phyloP scores from a whole-genome alignment of 2,797 vertebrate species.

The Spea hammondii region DNA sequence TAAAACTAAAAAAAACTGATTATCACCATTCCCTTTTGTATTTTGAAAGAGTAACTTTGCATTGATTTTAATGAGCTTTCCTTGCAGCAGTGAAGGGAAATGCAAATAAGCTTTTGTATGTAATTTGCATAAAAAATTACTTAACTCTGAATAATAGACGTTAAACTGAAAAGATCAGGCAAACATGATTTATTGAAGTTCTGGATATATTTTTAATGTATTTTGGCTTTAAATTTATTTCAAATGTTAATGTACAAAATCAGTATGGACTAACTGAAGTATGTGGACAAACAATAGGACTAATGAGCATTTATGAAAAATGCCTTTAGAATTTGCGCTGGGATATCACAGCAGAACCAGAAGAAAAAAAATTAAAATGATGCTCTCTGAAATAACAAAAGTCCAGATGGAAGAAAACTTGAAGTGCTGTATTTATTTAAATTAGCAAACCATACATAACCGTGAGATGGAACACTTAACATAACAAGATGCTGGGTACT shows the following conservation, averaged over 20 bases:
- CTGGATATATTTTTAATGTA: slow-evolving; percentile 20
- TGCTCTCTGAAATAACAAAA: slow-evolving; percentile 42
- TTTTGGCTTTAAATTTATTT: slow-evolving; percentile 27
- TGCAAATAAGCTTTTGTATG: background rate
- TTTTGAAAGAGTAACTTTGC: background rate
- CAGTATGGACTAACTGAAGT: slow-evolving; percentile 22
- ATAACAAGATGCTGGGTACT: slow-evolving; percentile 4
- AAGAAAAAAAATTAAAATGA: slow-evolving; percentile 28
- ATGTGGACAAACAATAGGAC: slow-evolving; percentile 35
- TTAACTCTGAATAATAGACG: background rate
- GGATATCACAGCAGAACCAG: slow-evolving; percentile 28
- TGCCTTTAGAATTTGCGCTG: slow-evolving; percentile 34
- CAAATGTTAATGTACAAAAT: slow-evolving; percentile 37
- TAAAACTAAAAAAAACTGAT: no score
- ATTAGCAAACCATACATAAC: slow-evolving; percentile 29
- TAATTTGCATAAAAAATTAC: slow-evolving; percentile 3
- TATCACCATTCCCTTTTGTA: background rate
- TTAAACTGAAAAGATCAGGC: slow-evolving; percentile 15
- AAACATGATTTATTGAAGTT: slow-evolving; percentile 20
- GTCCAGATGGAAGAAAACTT: slow-evolving; percentile 43
- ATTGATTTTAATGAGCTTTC: background rate
- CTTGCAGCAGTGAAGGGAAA: background rate
- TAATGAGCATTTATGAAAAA: slow-evolving; percentile 46
- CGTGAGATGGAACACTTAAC: slow-evolving; percentile 17
- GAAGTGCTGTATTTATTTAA: slow-evolving; percentile 22